Base-by-base conservation (phyloP, 1,140 invertebrate genomes). In the Steinernema feltiae region DNA sequence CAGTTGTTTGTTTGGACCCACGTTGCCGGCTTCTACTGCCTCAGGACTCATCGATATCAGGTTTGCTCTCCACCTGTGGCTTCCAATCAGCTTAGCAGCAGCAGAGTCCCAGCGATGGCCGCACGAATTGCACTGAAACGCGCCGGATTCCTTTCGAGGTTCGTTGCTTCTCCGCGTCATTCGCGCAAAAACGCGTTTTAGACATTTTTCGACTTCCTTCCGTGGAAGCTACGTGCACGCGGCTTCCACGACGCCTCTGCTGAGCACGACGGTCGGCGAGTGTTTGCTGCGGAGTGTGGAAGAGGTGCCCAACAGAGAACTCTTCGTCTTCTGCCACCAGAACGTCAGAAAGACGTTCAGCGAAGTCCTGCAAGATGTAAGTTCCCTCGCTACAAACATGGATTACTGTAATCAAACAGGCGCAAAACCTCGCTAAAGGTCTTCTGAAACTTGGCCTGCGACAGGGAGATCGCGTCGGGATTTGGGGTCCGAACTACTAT, bases 401-500 rank as follows among this genome's bases (percentile, higher is more conserved):
- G 15, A 17, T 63, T 32, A 24, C 80, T 79, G n/a, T n/a, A n/a
- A n/a, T n/a, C n/a, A n/a, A n/a, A n/a, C 73, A 93, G 89, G 90
- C 89, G 0, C 91, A 95, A 81, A 89, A 90, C 32, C 81, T 97
- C 1, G 94, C 93, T 1, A 91, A 91, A 12, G 92, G 92, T 0
- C 88, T 97, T 0, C 84, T 90, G 53, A 89, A 89, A 24, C 82
- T 94, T 12, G 93, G 93, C 0, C 85, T 96, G 7, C 83, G 91
- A 76, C 89, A 87, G 63, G 93, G 93, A 0, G 94, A 97, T 82
- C 86, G 92, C 2, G 80, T 98, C 0, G 94, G 92, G 0, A 88
- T 97, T 12, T 96, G 92, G 92, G 91, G 91, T 0, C 93, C 94
- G 0, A 98, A 96, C 87, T 89, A 89, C 30, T 82, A 90, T 1